phyloP scores from a whole-genome alignment of 2,113 vertebrate genomes.

The Cyanoramphus novaezelandiae region DNA sequence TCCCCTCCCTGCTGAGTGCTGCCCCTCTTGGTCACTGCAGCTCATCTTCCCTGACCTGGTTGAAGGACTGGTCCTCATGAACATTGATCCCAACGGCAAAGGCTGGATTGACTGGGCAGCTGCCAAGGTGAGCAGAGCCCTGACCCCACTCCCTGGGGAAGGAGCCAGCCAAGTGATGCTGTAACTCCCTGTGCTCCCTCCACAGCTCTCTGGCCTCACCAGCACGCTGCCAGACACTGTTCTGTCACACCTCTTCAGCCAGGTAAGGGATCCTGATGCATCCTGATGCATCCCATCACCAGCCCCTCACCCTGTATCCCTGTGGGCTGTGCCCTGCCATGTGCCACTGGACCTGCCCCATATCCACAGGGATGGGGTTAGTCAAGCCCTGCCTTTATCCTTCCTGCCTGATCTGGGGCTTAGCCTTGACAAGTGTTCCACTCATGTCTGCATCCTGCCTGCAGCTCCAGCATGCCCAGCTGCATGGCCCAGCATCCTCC shows the following conservation, averaged over 20 bases:
- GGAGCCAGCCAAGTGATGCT: background rate
- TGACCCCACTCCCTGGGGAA: background rate
- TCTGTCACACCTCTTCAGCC: constrained; percentile 94
- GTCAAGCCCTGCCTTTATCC: background rate
- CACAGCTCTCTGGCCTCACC: constrained; percentile 89
- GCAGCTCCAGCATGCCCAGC: background rate
- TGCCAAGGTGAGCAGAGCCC: constrained; percentile 80
- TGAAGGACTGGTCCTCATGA: constrained; percentile 94
- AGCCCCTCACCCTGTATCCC: background rate
- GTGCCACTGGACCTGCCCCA: background rate
- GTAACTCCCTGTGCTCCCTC: background rate
- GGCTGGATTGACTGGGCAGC: constrained; percentile 99
- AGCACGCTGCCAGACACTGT: constrained; percentile 88
- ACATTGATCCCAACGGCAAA: constrained; percentile 95
- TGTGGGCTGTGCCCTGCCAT: fast-evolving
- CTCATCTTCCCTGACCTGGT: constrained; percentile 93
- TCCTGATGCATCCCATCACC: background rate
- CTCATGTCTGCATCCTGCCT: fast-evolving
- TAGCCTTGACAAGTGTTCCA: background rate
- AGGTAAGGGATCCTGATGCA: constrained; percentile 77
- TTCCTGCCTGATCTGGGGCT: background rate
- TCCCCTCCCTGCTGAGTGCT: background rate
- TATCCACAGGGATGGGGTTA: background rate
- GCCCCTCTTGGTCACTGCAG: constrained; percentile 59
- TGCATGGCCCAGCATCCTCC: background rate